Evolutionary conservation across 2,797 vertebrate genomes (phyloP).

Genomic region (Mormyrops boulengeri): DNA sequence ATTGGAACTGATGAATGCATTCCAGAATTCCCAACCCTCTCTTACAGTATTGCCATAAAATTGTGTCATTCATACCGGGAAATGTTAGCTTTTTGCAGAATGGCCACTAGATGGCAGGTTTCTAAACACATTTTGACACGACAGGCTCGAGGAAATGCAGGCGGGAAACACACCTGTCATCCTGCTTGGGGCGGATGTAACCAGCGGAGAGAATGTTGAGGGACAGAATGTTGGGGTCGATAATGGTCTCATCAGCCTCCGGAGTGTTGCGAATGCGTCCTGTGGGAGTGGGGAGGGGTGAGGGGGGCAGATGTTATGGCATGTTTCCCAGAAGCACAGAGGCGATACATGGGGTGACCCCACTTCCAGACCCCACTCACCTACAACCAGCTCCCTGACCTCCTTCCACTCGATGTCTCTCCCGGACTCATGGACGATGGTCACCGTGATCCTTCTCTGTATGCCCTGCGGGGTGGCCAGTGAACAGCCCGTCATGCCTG

Average conservation of each 20-base stretch:
- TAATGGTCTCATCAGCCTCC: constrained; percentile 84
- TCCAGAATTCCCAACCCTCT: not conserved
- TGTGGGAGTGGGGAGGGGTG: constrained; percentile 20
- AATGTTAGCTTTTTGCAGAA: not conserved
- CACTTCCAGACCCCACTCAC: constrained; percentile 55
- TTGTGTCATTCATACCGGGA: not conserved
- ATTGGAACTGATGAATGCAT: not conserved
- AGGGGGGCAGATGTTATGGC: not conserved
- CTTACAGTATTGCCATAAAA: not conserved
- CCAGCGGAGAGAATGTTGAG: constrained; percentile 89
- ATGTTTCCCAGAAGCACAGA: constrained; percentile 47
- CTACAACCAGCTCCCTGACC: constrained; percentile 90
- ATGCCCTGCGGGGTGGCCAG: constrained; percentile 68
- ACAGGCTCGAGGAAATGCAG: not conserved
- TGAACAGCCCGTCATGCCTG: constrained; percentile 13
- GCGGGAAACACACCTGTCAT: constrained; percentile 76
- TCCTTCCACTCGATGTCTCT: constrained; percentile 89
- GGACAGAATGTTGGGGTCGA: constrained; percentile 92
- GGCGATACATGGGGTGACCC: not conserved
- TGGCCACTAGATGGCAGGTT: not conserved
- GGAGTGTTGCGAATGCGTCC: constrained; percentile 92
- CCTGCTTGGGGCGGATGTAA: constrained; percentile 77
- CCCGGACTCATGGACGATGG: constrained; percentile 86
- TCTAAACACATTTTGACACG: not conserved
- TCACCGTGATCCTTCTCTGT: constrained; percentile 87